Conservation (phyloP, 1,140 invertebrate genomes). For the Augochlora pura region DNA sequence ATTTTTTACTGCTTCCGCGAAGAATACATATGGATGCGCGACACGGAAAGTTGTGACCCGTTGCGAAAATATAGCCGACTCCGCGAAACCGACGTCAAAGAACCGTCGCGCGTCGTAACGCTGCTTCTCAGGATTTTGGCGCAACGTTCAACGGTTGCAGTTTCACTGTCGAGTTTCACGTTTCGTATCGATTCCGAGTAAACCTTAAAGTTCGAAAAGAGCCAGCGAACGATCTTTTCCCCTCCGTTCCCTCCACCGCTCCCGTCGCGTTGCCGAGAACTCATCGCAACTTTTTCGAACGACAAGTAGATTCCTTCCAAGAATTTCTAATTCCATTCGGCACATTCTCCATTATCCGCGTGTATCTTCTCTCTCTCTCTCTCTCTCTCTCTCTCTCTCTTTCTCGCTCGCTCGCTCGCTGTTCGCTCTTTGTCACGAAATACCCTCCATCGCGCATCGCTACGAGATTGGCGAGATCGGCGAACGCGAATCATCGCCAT, state of each 20-base stretch:
- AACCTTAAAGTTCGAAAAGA: neutral
- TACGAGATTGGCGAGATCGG: neutral
- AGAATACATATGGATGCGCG: neutral
- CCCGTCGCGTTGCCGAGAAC: neutral
- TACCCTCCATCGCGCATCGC: too few species aligned
- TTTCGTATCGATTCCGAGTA: conserved; percentile 2
- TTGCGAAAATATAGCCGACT: conserved; percentile 28
- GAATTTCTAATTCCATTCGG: too few species aligned
- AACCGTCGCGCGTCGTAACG: conserved; percentile 36
- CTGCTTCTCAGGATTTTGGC: conserved; percentile 59
- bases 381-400: too few species aligned
- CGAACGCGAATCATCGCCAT: conserved; percentile 29
- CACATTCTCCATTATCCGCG: too few species aligned
- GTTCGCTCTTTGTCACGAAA: too few species aligned
- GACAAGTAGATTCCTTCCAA: too few species aligned
- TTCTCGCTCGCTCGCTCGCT: too few species aligned
- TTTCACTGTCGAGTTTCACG: neutral
- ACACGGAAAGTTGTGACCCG: neutral
- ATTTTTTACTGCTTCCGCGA: conserved; percentile 43
- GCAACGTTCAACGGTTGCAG: neutral
- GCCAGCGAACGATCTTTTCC: neutral
- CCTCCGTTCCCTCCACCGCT: neutral
- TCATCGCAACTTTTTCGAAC: too few species aligned
- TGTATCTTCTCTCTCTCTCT: too few species aligned
- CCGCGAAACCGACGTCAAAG: conserved; percentile 49